Percentiles rank a stretch among this genome's conserved stretches.
phyloP scores from a whole-genome alignment of 2,888 invertebrate genomes.

The Tinea pellionella region DNA sequence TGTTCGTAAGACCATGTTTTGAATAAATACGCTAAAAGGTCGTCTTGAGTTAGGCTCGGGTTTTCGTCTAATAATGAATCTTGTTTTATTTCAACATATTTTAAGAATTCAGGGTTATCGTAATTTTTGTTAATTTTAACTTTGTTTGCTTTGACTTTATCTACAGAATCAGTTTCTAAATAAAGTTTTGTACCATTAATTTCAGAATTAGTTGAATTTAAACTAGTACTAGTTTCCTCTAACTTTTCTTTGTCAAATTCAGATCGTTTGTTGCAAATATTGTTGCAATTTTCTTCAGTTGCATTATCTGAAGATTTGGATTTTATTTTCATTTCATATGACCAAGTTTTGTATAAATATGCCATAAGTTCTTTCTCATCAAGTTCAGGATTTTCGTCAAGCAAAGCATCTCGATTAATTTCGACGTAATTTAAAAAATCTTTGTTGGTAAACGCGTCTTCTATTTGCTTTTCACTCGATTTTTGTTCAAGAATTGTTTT shows the following conservation, averaged over 20 bases:
- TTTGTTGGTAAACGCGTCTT: constrained; percentile 22
- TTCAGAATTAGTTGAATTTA: not conserved
- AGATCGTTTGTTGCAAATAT: too few species aligned
- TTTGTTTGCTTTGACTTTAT: too few species aligned
- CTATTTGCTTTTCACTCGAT: not conserved
- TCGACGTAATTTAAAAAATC: constrained; percentile 61
- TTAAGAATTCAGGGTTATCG: constrained; percentile 45
- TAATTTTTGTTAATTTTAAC: not conserved
- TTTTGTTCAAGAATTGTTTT: too few species aligned
- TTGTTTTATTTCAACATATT: constrained; percentile 55
- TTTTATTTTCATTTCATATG: constrained; percentile 45
- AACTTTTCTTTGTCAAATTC: too few species aligned
- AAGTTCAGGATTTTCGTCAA: constrained; percentile 60
- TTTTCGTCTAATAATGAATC: constrained; percentile 57
- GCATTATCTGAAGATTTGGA: too few species aligned
- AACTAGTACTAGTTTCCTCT: too few species aligned
- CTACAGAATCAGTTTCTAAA: too few species aligned
- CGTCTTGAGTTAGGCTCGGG: constrained; percentile 51
- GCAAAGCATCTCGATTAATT: constrained; percentile 49
- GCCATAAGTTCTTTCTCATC: constrained; percentile 45
- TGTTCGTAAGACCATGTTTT: constrained; percentile 60
- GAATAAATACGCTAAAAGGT: constrained; percentile 52
- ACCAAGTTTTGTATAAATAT: constrained; percentile 62
- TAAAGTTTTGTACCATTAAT: too few species aligned
- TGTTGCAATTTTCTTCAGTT: too few species aligned